A percentile compares a stretch with the other conserved stretches of the same genome.
Evolutionary conservation across 2,888 invertebrate genomes (phyloP).

Genomic region (Phyllotreta cruciferae): DNA sequence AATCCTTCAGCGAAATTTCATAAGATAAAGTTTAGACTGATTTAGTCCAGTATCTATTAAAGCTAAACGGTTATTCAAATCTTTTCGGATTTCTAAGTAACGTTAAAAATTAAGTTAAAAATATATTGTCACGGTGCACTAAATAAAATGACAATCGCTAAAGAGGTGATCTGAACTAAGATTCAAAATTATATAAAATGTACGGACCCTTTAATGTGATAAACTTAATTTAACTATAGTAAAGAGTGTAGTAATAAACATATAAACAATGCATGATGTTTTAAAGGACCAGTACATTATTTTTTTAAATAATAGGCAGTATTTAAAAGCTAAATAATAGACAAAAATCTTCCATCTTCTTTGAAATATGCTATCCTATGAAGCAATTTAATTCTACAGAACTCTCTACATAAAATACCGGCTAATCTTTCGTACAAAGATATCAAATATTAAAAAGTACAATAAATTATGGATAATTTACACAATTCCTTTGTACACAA

Average conservation of each 20-base stretch:
- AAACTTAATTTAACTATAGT: too few species aligned
- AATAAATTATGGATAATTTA: too few species aligned
- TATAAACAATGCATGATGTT: background rate
- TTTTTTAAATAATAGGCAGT: slow-evolving; percentile 7
- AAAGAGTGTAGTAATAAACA: too few species aligned
- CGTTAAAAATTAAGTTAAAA: slow-evolving; percentile 26
- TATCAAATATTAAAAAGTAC: too few species aligned
- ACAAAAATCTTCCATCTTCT: background rate
- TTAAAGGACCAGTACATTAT: slow-evolving; percentile 2
- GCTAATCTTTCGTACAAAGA: too few species aligned
- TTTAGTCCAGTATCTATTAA: slow-evolving; percentile 18
- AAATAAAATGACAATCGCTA: slow-evolving; percentile 3
- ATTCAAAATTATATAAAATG: background rate
- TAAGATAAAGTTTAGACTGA: slow-evolving; percentile 7
- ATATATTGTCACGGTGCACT: slow-evolving; percentile 10
- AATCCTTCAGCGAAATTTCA: slow-evolving; percentile 10
- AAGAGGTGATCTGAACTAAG: slow-evolving; percentile 1
- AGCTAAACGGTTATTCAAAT: background rate
- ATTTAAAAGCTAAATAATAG: slow-evolving; percentile 4
- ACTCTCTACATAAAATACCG: background rate
- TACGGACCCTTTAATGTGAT: background rate
- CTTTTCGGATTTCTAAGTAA: slow-evolving; percentile 28
- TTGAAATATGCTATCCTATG: background rate
- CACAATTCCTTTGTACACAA: too few species aligned
- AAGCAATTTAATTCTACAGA: slow-evolving; percentile 2